phyloP scores from a whole-genome alignment of 2,888 invertebrate genomes.

The Aphrophora alni region DNA sequence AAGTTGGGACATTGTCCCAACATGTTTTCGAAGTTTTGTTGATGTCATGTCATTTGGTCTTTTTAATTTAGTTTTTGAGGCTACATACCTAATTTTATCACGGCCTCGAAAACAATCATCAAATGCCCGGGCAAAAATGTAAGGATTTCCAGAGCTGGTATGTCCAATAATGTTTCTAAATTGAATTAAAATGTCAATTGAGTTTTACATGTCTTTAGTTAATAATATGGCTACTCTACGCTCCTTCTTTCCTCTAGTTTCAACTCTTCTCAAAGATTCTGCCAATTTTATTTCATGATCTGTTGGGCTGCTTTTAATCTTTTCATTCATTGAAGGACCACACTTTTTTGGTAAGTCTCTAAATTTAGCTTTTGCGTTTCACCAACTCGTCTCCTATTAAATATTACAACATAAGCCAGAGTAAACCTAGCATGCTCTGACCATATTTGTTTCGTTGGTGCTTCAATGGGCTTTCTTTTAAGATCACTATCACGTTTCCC shows the following conservation, averaged over 20 bases:
- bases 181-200: background rate
- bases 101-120: conserved; percentile 2
- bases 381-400: conserved; percentile 24
- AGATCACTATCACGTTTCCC: background rate
- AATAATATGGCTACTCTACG: conserved; percentile 17
- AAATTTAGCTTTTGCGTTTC: conserved; percentile 12
- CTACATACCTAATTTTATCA: conserved; percentile 13
- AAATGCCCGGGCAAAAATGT: conserved; percentile 4
- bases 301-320: conserved; percentile 9
- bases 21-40: conserved; percentile 18
- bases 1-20: conserved; percentile 14
- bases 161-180: background rate
- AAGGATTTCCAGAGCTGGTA: background rate
- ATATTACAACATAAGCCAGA: conserved; percentile 18
- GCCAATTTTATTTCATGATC: conserved; percentile 18
- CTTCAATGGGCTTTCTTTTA: background rate
- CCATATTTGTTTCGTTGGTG: background rate
- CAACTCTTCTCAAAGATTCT: conserved; percentile 7
- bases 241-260: conserved; percentile 18
- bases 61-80: background rate
- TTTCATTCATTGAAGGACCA: conserved; percentile 10
- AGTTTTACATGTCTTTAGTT: conserved; percentile 18
- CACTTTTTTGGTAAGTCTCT: conserved; percentile 17
- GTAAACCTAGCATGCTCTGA: background rate
- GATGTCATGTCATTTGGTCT: background rate